phyloP scores from a whole-genome alignment of 2,113 vertebrate species.

The Alexandromys fortis region DNA sequence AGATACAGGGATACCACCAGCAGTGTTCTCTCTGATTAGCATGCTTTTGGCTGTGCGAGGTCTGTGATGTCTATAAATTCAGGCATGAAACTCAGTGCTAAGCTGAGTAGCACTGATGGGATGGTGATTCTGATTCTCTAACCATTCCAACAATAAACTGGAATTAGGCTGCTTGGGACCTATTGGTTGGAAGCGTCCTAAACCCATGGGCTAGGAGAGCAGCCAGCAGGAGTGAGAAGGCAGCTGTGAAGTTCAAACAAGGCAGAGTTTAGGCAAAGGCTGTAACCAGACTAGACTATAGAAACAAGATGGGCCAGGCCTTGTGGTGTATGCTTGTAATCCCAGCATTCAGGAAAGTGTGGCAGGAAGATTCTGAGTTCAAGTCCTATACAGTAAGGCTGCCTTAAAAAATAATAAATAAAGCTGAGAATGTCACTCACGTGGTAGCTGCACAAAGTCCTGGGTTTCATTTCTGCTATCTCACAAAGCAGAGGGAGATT shows the following conservation, averaged over 20 bases:
- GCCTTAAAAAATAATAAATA: background rate
- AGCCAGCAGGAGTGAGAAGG: background rate
- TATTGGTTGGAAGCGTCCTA: background rate
- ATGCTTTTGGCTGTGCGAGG: background rate
- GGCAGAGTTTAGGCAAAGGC: background rate
- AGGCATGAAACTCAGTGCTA: background rate
- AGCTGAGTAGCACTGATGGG: background rate
- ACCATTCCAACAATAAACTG: background rate
- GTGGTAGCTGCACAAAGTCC: background rate
- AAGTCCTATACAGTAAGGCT: background rate
- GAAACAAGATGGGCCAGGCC: background rate
- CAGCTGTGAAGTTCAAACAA: background rate
- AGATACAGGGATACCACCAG: background rate
- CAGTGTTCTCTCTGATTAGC: background rate
- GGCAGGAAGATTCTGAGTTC: background rate
- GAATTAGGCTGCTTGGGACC: background rate
- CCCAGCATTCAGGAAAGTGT: background rate
- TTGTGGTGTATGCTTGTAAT: background rate
- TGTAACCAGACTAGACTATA: background rate
- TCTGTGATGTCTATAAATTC: background rate
- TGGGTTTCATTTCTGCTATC: background rate
- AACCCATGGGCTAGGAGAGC: background rate
- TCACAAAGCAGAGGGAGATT: background rate
- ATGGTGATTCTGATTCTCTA: background rate
- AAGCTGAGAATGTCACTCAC: background rate